phyloP scores from a whole-genome alignment of 2,797 vertebrate species.

The Crenichthys baileyi region DNA sequence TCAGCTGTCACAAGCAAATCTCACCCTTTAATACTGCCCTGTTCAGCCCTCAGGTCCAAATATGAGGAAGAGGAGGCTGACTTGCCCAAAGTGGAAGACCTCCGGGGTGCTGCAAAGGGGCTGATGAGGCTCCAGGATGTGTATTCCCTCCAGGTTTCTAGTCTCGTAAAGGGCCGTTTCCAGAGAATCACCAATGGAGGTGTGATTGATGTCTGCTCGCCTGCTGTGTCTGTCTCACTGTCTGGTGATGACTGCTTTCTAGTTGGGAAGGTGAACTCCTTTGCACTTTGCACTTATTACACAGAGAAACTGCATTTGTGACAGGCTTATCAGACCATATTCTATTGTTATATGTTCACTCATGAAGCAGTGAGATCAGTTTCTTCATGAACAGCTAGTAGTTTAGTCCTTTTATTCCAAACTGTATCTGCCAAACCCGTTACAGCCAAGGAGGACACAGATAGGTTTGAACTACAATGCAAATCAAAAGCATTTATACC shows the following conservation, averaged over 20 bases:
- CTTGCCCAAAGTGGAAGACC: constrained; percentile 87
- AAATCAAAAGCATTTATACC: neutral
- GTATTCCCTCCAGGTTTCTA: constrained; percentile 85
- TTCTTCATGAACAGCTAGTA: neutral
- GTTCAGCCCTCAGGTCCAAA: constrained; percentile 84
- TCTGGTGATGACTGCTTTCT: constrained; percentile 94
- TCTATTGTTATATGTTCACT: neutral
- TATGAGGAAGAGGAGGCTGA: constrained; percentile 81
- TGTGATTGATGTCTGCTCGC: constrained; percentile 79
- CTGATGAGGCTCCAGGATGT: constrained; percentile 95
- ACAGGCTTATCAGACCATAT: neutral
- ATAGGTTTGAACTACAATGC: no score
- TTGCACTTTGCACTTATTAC: neutral
- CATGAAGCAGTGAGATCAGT: neutral
- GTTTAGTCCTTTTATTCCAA: neutral
- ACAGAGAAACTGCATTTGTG: neutral
- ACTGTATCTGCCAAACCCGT: neutral
- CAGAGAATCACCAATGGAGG: constrained; percentile 70
- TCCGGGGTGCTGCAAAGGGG: constrained; percentile 87
- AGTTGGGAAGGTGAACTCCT: constrained; percentile 87
- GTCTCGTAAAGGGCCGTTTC: constrained; percentile 85
- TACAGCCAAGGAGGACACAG: neutral
- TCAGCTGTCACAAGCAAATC: constrained; percentile 36
- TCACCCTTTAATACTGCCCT: constrained; percentile 49
- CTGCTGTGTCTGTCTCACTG: constrained; percentile 74